Evolutionary conservation across 1,140 invertebrate genomes (phyloP).

Genomic region (Ceratina australensis): DNA sequence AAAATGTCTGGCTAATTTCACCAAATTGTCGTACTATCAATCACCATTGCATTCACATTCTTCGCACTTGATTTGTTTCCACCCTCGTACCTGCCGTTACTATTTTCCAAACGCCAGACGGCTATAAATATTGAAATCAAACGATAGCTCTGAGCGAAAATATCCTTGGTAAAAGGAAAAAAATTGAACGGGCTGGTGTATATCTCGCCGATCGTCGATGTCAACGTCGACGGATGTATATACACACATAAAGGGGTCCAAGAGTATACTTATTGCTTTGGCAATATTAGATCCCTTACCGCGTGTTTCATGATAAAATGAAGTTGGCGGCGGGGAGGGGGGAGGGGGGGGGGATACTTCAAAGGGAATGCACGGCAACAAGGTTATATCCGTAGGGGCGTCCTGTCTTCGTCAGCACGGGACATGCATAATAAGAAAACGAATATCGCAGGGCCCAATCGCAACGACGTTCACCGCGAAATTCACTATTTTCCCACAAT

Average conservation of each 20-base stretch:
- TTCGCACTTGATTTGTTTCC: not conserved
- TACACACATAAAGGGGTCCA: conserved; percentile 17
- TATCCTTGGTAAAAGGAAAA: conserved; percentile 20
- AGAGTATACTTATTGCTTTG: conserved; percentile 55
- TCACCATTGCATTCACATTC: too few species aligned
- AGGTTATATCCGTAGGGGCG: conserved; percentile 57
- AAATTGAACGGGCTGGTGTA: conserved; percentile 36
- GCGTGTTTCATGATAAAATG: conserved; percentile 68
- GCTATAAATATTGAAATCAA: conserved; percentile 17
- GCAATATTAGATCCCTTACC: conserved; percentile 69
- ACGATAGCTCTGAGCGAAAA: not conserved
- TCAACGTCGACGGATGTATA: not conserved
- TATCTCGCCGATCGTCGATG: conserved; percentile 29
- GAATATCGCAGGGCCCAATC: not conserved
- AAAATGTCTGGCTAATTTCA: not conserved
- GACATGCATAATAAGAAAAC: conserved; percentile 36
- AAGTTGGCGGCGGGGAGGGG: conserved; percentile 57
- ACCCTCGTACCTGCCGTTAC: not conserved
- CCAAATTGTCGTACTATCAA: not conserved
- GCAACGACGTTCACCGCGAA: not conserved
- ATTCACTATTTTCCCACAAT: not conserved
- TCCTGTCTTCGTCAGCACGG: conserved; percentile 32
- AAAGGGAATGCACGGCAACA: conserved; percentile 63
- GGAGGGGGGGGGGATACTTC: too few species aligned
- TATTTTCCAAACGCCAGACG: not conserved